Evolutionary conservation across 64 coral and sea anemone genomes (phyloP).

Genomic region (Dendrophyllia cribrosa): DNA sequence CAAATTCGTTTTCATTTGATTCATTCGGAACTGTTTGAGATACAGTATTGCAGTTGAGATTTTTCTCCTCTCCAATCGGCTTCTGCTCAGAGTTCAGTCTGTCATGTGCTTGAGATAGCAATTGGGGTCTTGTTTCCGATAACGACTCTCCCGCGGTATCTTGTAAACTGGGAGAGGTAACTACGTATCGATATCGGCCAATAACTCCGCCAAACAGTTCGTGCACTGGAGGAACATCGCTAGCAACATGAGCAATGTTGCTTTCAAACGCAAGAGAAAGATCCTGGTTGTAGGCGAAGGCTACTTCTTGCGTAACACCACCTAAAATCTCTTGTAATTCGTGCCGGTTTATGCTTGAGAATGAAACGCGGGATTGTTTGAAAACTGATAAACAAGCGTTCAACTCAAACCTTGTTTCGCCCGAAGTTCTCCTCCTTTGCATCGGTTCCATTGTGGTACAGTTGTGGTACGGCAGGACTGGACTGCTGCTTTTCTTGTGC

Average conservation of each 20-base stretch:
- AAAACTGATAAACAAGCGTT: not conserved
- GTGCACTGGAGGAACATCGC: constrained; percentile 1
- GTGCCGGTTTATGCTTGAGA: not conserved
- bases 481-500: not conserved
- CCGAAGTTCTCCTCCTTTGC: not conserved
- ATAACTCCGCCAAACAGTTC: not conserved
- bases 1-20: too few species aligned
- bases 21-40: not conserved
- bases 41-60: not conserved
- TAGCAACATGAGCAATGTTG: not conserved
- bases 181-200: not conserved
- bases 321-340: not conserved
- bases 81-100: not conserved
- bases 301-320: not conserved
- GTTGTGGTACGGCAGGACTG: not conserved
- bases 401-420: not conserved
- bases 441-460: not conserved
- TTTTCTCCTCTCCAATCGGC: not conserved
- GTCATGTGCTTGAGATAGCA: not conserved
- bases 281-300: constrained; percentile 6
- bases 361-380: not conserved
- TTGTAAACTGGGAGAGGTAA: too few species aligned
- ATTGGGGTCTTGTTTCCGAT: not conserved
- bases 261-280: not conserved
- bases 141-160: not conserved